These are phyloP conservation scores for Acanthurus lineatus DNA, from an alignment of 2,797 vertebrate genomes.

Conservation along the genomic window DNA sequence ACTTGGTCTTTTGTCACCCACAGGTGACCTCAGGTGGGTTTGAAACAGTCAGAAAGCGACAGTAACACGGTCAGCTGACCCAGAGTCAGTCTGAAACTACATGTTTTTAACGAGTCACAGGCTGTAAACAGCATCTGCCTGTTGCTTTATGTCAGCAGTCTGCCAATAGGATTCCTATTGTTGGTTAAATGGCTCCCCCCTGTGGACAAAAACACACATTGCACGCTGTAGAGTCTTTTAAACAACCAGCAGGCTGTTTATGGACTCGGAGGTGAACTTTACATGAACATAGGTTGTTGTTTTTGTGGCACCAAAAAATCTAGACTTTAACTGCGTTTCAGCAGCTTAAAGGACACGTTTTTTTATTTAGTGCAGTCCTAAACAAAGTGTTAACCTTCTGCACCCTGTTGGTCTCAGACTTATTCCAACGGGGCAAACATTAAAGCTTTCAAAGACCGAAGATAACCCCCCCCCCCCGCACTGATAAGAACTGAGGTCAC, in stretches of 20 bases:
- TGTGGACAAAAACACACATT: constrained; percentile 23
- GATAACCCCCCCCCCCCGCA: too few relatives aligned
- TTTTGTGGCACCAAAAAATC: too few relatives aligned
- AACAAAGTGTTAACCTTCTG: neutral
- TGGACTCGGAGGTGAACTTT: neutral
- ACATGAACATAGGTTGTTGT: neutral
- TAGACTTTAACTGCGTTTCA: neutral
- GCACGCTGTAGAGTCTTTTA: accelerated
- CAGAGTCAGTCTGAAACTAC: neutral
- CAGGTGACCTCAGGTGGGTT: neutral
- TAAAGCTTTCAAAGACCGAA: neutral
- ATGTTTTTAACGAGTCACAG: too few relatives aligned
- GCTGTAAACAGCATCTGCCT: constrained; percentile 35
- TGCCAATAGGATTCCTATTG: neutral
- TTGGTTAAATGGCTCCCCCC: constrained; percentile 60
- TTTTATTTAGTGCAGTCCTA: neutral
- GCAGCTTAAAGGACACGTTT: too few relatives aligned
- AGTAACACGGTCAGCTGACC: neutral
- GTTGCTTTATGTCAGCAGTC: constrained; percentile 35
- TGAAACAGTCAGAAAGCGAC: neutral
- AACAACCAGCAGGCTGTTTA: neutral
- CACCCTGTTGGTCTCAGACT: neutral
- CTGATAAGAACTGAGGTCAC: too few relatives aligned
- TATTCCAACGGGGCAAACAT: neutral
- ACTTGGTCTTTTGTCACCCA: neutral